A percentile compares a stretch with the other conserved stretches of the same genome.
Evolutionary conservation across 2,797 vertebrate species (phyloP).

Genomic region (Myotis planiceps): DNA sequence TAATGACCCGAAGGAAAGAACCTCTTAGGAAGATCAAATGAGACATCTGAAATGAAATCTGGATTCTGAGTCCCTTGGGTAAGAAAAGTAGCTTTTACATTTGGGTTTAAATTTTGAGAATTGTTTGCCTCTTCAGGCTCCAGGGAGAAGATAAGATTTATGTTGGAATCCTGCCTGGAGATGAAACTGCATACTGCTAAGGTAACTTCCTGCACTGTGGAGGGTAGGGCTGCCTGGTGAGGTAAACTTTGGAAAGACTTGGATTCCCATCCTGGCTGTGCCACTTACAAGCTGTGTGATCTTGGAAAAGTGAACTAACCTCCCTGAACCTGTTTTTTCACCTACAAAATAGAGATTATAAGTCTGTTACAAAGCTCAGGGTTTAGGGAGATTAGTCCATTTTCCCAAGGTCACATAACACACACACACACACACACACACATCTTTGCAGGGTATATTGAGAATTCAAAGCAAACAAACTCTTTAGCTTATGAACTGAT

Average conservation of each 20-base stretch:
- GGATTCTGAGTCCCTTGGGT: not conserved
- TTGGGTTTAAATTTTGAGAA: slow-evolving; percentile 57
- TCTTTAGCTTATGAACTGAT: not conserved
- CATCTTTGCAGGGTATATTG: not conserved
- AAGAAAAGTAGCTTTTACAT: slow-evolving; percentile 53
- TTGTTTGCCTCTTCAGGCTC: not conserved
- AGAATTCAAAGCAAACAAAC: not conserved
- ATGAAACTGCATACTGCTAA: not conserved
- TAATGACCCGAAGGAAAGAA: slow-evolving; percentile 40
- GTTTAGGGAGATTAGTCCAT: not conserved
- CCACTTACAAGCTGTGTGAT: not conserved
- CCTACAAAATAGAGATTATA: not conserved
- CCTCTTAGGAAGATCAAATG: slow-evolving; percentile 69
- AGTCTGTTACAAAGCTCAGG: not conserved
- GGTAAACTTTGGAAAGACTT: not conserved
- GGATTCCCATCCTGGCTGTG: not conserved
- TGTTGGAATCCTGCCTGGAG: not conserved
- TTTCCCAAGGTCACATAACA: not conserved
- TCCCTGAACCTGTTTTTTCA: not conserved
- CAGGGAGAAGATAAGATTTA: not conserved
- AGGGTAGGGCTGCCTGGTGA: not conserved
- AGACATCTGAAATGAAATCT: slow-evolving; percentile 46
- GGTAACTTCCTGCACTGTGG: not conserved
- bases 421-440: not conserved
- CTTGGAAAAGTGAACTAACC: not conserved